Evolutionary conservation across 2,113 vertebrate species (phyloP).

Genomic region (Pagrus major): DNA sequence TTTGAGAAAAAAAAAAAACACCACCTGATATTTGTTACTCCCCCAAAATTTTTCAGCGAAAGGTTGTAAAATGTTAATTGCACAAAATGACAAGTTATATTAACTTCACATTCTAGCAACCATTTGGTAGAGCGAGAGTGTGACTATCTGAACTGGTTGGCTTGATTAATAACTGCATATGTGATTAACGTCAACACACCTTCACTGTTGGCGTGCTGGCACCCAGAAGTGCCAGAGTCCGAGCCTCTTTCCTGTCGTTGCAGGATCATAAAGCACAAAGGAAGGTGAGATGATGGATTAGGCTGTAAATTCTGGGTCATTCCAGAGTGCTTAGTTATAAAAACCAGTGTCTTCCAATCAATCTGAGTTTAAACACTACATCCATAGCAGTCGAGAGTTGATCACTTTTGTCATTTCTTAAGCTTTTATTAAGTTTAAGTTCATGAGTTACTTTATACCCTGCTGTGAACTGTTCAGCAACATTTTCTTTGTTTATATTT

Average conservation of each 20-base stretch:
- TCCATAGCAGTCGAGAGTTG: not conserved
- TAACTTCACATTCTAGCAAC: not conserved
- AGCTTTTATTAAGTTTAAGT: not conserved
- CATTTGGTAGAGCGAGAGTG: not conserved
- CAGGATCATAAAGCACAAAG: constrained; percentile 12
- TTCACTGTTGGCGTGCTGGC: not conserved
- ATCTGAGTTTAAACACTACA: not conserved
- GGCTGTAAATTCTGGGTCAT: not conserved
- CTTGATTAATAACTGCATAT: not conserved
- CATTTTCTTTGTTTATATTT: not conserved
- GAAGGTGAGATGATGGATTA: constrained; percentile 48
- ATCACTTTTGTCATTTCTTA: not conserved
- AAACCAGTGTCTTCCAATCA: not conserved
- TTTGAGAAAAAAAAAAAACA: constrained; percentile 1
- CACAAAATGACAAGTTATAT: not conserved
- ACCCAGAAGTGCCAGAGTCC: not conserved
- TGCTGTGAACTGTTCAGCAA: not conserved
- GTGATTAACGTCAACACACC: not conserved
- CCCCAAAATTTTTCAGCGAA: constrained; percentile 9
- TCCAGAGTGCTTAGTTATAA: not conserved
- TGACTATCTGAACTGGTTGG: not conserved
- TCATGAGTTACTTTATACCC: not conserved
- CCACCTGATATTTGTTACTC: constrained; percentile 9
- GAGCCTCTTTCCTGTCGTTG: not conserved
- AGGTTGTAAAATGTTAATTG: constrained; percentile 15